Base-by-base conservation (phyloP, 2,113 vertebrate species). In the Planiliza haematocheilus region DNA sequence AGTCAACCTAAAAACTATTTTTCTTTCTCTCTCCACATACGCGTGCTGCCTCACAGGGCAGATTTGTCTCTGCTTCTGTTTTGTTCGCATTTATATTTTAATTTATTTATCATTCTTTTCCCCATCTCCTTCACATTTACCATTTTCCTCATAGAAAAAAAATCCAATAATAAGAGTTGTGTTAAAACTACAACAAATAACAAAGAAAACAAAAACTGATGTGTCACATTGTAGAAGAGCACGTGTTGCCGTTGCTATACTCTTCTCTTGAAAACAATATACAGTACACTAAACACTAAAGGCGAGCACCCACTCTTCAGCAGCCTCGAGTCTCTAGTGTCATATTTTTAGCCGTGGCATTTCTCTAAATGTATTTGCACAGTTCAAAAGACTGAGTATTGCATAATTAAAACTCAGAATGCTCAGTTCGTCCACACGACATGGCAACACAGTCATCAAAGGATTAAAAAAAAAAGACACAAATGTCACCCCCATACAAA, bases 291-390 rank as follows among this genome's bases (percentile, higher is more conserved):
- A n/a, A n/a, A 20, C 4, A 66, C 75, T 84, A 50, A 85, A 78
- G 70, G 63, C 78, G 57, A 43, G 69, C 58, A 3, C 88, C 78
- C 73, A 86, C 86, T 61, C 74, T 43, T 52, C 49, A 46, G 18
- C 64, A 74, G 72, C 66, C 52, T 45, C 48, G 18, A 37, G 66
- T 45, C 57, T 77, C 48, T 24, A 38, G 59, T 49, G 60, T 73
- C 56, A 77, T 90, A 92, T 92, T 90, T 90, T 89, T 88, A 90
- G 78, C 67, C 46, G 48, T 89, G 81, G 76, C 81, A 89, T 87
- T 91, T 88, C 71, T 88, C 76, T 83, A 79, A 84, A 83, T 83
- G 75, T 83, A 85, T 90, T 89, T 88, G 69, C 78, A 83, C 84
- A 71, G 61, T 79, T 85, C 69, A 88, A 86, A 89, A 60, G 57